A percentile compares a stretch with the other conserved stretches of the same genome.
phyloP scores from a whole-genome alignment of 2,797 vertebrate species.

The Pelochelys cantorii region DNA sequence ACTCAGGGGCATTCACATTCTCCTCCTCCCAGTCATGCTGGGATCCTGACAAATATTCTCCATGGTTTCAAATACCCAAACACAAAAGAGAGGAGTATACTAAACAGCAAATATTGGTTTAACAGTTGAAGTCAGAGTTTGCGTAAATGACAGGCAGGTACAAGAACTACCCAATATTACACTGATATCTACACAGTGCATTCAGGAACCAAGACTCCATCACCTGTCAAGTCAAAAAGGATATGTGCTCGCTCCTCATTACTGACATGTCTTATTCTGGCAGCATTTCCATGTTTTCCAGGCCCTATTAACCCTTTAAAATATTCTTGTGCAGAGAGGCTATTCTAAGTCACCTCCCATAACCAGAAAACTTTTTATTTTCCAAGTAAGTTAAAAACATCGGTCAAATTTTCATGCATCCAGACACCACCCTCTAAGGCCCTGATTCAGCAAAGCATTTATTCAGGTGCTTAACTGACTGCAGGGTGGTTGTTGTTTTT shows the following conservation, averaged over 20 bases:
- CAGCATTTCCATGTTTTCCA: neutral
- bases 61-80: neutral
- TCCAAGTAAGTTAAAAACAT: neutral
- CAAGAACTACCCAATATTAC: neutral
- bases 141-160: neutral
- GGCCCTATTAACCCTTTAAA: neutral
- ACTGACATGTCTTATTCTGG: neutral
- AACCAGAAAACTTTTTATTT: neutral
- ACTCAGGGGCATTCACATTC: neutral
- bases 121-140: neutral
- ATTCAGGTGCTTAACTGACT: neutral
- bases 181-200: too few species aligned
- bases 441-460: neutral
- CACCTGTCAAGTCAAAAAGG: neutral
- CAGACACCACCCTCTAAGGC: neutral
- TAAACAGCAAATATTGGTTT: neutral
- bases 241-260: neutral
- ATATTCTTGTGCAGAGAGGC: neutral
- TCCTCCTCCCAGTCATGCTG: neutral
- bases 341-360: neutral
- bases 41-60: neutral
- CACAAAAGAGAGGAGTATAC: neutral
- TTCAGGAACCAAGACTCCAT: neutral
- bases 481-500: neutral
- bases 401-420: neutral